These are phyloP conservation scores for Lasioglossum malachurum DNA, from an alignment of 2,888 invertebrate genomes.

Conservation along the genomic window DNA sequence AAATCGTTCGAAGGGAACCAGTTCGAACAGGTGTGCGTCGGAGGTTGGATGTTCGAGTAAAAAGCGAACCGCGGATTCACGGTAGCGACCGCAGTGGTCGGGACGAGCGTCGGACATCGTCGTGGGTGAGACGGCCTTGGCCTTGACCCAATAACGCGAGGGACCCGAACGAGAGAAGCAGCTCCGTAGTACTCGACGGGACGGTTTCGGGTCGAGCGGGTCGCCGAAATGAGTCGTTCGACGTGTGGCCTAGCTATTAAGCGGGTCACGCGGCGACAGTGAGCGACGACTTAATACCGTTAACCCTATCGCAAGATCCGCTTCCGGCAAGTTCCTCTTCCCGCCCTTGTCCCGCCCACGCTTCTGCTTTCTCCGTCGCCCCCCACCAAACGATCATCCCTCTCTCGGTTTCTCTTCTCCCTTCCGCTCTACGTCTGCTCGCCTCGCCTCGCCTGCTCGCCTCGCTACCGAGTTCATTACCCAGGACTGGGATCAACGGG, in stretches of 20 bases:
- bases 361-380: slow-evolving; percentile 45
- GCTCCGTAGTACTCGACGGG: background rate
- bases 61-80: background rate
- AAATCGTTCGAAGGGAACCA: background rate
- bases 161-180: background rate
- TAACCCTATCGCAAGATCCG: slow-evolving; percentile 78
- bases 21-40: background rate
- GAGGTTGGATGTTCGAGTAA: background rate
- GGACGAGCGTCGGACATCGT: background rate
- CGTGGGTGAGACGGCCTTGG: slow-evolving; percentile 30
- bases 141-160: slow-evolving; percentile 56
- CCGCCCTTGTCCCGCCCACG: slow-evolving; percentile 41
- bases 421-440: background rate
- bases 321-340: slow-evolving; percentile 70
- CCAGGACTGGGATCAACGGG: slow-evolving; percentile 71
- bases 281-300: slow-evolving; percentile 75
- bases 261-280: slow-evolving; percentile 72
- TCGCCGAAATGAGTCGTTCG: slow-evolving; percentile 39
- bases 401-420: slow-evolving; percentile 5
- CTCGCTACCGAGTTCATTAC: slow-evolving; percentile 71
- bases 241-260: slow-evolving; percentile 58
- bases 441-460: background rate
- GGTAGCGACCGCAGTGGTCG: background rate
- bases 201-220: background rate
- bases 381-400: slow-evolving; percentile 2